Base-by-base conservation (phyloP, 2,113 vertebrate species). In the Notothenia rossii region DNA sequence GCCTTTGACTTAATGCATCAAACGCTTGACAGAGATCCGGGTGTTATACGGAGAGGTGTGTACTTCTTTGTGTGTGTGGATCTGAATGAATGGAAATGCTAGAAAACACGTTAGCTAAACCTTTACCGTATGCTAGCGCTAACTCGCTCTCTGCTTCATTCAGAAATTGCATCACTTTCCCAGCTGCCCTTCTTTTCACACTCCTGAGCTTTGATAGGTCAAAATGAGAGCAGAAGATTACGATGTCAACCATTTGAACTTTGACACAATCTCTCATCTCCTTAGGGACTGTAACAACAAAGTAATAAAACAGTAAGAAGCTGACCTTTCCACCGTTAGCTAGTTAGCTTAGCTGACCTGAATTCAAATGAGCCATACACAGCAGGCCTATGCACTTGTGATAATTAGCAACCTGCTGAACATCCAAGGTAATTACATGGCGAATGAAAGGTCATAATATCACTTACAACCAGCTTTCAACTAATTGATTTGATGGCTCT, bases 1-100 rank as follows among this genome's bases (percentile, higher is more conserved):
- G 77, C 86, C 85, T 93, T 92, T 89, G 85, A 92, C 68, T 88
- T 77, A 65, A 54, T 67, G 80, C 79, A 75, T 88, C 84, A 89
- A 75, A 66, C 14, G 6, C 69, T 73, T 80, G 74, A 89, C 91
- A 82, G 82, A 70, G 64, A 73, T 83, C 68, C 60, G 69, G 67
- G 60, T 80, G 68, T 79, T 40, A 72, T 29, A 76, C 13, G 54
- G 33, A 78, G 40, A 64, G 18, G 43, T 56, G 78, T 86, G 72
- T 78, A n/a, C 66, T 60, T 67, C 18, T 77, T 14, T 45, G 25
- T 17, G 51, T 15, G 36, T 71, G 43, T 65, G 75, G 10, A 40
- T 29, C 10, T 46, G 20, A 65, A 36, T 15, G 18, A 17, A 46
- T 68, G 29, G 80, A 29, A 56, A 18, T 50, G 43, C 40, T 45